Evolutionary conservation across 2,888 invertebrate genomes (phyloP).

Genomic region (Thymelicus sylvestris): DNA sequence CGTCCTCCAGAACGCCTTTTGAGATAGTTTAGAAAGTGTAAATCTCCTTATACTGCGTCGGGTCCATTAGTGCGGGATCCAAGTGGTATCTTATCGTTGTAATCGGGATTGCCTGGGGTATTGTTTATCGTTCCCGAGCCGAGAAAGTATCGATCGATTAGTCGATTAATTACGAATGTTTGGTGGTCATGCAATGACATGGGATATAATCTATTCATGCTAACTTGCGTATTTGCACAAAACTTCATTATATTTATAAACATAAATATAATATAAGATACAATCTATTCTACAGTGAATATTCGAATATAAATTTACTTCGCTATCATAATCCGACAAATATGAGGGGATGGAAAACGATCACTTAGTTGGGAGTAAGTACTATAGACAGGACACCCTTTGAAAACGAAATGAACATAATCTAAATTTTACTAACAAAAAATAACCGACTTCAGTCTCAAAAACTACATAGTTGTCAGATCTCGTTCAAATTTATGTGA

Average conservation of each 20-base stretch:
- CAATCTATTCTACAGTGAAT: not conserved
- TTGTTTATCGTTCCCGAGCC: constrained; percentile 78
- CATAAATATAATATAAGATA: too few species aligned
- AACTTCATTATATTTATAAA: not conserved
- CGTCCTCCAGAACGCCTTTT: constrained; percentile 70
- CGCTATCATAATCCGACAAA: too few species aligned
- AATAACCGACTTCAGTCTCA: too few species aligned
- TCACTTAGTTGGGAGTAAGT: too few species aligned
- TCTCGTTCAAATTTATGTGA: too few species aligned
- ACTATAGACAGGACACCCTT: too few species aligned
- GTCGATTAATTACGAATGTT: constrained; percentile 73
- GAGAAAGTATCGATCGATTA: constrained; percentile 59
- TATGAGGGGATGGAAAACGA: too few species aligned
- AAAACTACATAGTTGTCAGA: too few species aligned
- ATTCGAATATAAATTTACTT: too few species aligned
- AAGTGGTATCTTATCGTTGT: constrained; percentile 77
- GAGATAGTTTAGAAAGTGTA: constrained; percentile 81
- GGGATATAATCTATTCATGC: constrained; percentile 41
- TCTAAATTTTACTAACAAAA: too few species aligned
- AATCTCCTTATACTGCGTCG: constrained; percentile 73
- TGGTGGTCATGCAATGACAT: constrained; percentile 73
- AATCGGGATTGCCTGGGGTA: constrained; percentile 76
- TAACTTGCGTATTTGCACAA: constrained; percentile 1
- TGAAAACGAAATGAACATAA: too few species aligned
- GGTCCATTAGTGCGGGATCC: constrained; percentile 79